These are phyloP conservation scores for Propsilocerus akamusi DNA, from an alignment of 1,140 invertebrate genomes.

Conservation along the genomic window DNA sequence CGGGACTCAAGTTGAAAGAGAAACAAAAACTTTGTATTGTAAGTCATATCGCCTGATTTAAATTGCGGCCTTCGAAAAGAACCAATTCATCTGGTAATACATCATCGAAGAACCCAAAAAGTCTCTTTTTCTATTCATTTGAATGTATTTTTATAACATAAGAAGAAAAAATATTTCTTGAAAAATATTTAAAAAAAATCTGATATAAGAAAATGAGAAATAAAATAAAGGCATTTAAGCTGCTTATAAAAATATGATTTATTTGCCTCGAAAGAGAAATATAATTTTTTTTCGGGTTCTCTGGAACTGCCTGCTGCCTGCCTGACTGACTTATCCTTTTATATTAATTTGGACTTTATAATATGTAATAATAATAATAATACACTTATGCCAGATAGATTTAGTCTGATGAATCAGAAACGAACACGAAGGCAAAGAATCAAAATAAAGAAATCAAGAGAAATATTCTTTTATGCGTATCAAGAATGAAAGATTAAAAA, in stretches of 20 bases:
- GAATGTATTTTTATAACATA: no score
- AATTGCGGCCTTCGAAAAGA: background rate
- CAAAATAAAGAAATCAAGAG: background rate
- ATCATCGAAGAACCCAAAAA: background rate
- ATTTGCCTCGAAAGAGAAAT: slow-evolving; percentile 1
- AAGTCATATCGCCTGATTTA: background rate
- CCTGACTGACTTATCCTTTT: slow-evolving; percentile 1
- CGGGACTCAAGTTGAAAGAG: background rate
- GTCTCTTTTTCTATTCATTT: no score
- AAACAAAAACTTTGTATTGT: background rate
- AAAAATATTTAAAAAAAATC: no score
- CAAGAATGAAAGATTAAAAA: background rate
- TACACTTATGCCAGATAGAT: background rate
- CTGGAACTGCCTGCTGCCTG: slow-evolving; percentile 1
- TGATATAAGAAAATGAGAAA: no score
- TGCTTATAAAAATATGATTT: slow-evolving; percentile 4
- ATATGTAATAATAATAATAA: no score
- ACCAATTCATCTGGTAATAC: slow-evolving; percentile 3
- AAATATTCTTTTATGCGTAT: no score
- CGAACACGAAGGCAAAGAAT: background rate
- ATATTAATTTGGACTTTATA: slow-evolving; percentile 4
- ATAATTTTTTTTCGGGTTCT: slow-evolving; percentile 1
- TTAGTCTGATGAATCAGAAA: background rate
- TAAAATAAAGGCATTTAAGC: background rate
- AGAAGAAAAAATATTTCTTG: no score